Evolutionary conservation across 2,888 invertebrate genomes (phyloP).

Genomic region (Sinopyrophorus schimmeli): DNA sequence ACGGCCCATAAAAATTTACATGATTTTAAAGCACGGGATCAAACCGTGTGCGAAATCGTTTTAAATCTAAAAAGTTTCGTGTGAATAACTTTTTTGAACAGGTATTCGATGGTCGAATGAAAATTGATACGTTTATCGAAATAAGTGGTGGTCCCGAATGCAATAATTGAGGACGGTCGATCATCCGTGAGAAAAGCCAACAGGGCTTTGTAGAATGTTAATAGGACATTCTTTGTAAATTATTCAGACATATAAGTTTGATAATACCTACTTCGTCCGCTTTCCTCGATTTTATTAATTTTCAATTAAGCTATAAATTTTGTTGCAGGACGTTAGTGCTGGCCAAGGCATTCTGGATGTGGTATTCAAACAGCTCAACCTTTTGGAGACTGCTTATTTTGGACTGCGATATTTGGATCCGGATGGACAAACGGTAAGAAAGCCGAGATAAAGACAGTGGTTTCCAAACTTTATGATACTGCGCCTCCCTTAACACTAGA

Average conservation of each 20-base stretch:
- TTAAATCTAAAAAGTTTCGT: no score
- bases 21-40: no score
- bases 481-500: no score
- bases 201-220: slow-evolving; percentile 6
- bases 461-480: no score
- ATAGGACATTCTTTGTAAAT: background rate
- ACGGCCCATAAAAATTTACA: no score
- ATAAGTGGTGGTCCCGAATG: slow-evolving; percentile 7
- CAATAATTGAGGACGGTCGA: slow-evolving; percentile 14
- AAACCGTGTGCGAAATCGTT: no score
- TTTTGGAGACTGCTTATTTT: slow-evolving; percentile 95
- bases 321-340: slow-evolving; percentile 79
- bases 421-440: slow-evolving; percentile 89
- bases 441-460: background rate
- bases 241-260: background rate
- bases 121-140: no score
- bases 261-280: background rate
- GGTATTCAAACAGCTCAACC: slow-evolving; percentile 89
- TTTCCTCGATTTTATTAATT: background rate
- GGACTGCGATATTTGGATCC: slow-evolving; percentile 91
- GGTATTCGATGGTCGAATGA: no score
- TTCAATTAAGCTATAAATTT: background rate
- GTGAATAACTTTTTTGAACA: no score
- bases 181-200: slow-evolving; percentile 18
- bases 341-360: slow-evolving; percentile 91